These are phyloP conservation scores for Rhimphoctona megacephalus DNA, from an alignment of 2,888 invertebrate species.

Conservation along the genomic window DNA sequence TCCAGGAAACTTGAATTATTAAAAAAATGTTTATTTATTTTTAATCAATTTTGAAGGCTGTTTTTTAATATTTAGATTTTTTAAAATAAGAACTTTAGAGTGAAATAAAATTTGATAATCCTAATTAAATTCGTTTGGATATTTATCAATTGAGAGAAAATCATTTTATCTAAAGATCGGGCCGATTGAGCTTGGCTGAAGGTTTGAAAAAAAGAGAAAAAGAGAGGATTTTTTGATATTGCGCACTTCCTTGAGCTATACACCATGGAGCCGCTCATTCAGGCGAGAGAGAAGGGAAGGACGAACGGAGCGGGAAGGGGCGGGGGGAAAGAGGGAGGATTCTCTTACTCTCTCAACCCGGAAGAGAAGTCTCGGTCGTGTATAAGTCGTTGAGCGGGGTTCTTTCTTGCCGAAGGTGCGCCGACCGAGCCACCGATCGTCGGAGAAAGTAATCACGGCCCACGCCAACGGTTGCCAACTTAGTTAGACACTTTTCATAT, in stretches of 20 bases:
- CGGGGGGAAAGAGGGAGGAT: not conserved
- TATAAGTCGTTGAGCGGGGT: slow-evolving; percentile 71
- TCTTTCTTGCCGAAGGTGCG: slow-evolving; percentile 71
- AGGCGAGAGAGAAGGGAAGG: not conserved
- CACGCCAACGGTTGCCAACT: slow-evolving; percentile 78
- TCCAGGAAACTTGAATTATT: not conserved
- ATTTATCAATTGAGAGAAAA: not conserved
- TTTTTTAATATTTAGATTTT: too few species aligned
- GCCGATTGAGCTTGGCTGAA: not conserved
- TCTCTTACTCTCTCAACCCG: slow-evolving; percentile 72
- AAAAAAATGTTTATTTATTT: too few species aligned
- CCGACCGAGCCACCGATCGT: slow-evolving; percentile 73
- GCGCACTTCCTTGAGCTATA: slow-evolving; percentile 1
- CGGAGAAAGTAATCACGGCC: slow-evolving; percentile 82
- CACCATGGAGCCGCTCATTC: slow-evolving; percentile 42
- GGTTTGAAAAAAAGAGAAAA: not conserved
- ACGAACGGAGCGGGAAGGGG: too few species aligned
- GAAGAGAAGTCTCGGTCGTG: slow-evolving; percentile 77
- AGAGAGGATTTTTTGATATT: not conserved
- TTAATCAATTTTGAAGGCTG: too few species aligned
- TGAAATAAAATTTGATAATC: not conserved
- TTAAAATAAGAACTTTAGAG: too few species aligned
- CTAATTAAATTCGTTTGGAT: not conserved
- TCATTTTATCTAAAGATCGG: not conserved
- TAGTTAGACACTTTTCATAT: slow-evolving; percentile 67